Percentiles rank a stretch among this genome's conserved stretches.
Evolutionary conservation across 2,888 invertebrate genomes (phyloP).

Genomic region (Ophion ventricosus): DNA sequence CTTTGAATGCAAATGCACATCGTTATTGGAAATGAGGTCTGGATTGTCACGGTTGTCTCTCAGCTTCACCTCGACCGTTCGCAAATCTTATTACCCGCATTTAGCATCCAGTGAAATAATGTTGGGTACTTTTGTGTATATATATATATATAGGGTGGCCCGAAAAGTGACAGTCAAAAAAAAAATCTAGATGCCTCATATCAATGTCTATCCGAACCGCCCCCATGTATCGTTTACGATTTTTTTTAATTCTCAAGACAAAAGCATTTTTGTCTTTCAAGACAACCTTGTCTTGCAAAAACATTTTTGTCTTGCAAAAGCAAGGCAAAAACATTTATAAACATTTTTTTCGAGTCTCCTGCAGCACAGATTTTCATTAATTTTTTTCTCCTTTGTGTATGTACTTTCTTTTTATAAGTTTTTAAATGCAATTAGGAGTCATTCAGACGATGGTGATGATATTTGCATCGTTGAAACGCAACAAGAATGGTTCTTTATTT

Average conservation of each 20-base stretch:
- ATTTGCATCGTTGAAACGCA: too few relatives aligned
- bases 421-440: too few relatives aligned
- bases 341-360: background rate
- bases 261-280: background rate
- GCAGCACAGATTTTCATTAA: too few relatives aligned
- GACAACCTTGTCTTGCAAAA: too few relatives aligned
- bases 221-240: background rate
- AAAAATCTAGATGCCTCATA: background rate
- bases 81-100: slow-evolving; percentile 76
- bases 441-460: too few relatives aligned
- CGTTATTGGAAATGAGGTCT: slow-evolving; percentile 55
- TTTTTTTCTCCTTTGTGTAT: too few relatives aligned
- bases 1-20: slow-evolving; percentile 27
- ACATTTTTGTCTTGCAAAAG: too few relatives aligned
- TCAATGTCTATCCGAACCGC: background rate
- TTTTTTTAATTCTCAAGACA: background rate
- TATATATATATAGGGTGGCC: background rate
- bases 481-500: too few relatives aligned
- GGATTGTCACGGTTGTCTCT: slow-evolving; percentile 52
- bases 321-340: too few relatives aligned
- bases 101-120: slow-evolving; percentile 68
- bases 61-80: slow-evolving; percentile 57
- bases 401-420: too few relatives aligned
- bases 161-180: background rate
- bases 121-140: slow-evolving; percentile 30